Evolutionary conservation across 2,888 invertebrate species (phyloP).

Genomic region (Nomada fabriciana): DNA sequence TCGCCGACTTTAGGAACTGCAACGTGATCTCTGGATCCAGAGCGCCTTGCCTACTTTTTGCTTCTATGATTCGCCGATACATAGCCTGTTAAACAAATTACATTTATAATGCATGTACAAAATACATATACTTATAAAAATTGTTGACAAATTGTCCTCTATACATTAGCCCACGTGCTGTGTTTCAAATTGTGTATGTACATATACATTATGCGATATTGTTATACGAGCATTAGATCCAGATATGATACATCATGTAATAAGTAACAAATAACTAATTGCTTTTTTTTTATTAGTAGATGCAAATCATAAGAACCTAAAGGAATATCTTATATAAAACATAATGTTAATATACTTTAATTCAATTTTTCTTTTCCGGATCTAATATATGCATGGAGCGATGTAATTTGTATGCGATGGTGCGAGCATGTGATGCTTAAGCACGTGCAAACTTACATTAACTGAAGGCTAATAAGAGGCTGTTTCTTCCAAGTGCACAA

Average conservation of each 20-base stretch:
- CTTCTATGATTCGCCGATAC: constrained; percentile 93
- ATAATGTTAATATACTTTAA: neutral
- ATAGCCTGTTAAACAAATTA: constrained; percentile 87
- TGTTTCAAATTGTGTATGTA: constrained; percentile 15
- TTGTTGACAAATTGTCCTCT: neutral
- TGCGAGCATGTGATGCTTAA: constrained; percentile 66
- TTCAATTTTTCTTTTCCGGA: constrained; percentile 20
- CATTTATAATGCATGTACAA: neutral
- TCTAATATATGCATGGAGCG: constrained; percentile 34
- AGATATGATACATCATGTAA: neutral
- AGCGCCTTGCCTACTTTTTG: constrained; percentile 89
- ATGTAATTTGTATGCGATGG: constrained; percentile 30
- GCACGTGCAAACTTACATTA: constrained; percentile 75
- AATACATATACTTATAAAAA: too few relatives aligned
- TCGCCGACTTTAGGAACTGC: constrained; percentile 96
- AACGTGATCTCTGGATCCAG: constrained; percentile 96
- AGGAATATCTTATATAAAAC: neutral
- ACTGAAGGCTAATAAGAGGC: constrained; percentile 76
- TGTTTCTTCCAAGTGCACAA: constrained; percentile 81
- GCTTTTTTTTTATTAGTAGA: neutral
- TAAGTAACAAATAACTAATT: neutral
- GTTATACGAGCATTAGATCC: constrained; percentile 26
- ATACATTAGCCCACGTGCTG: constrained; percentile 1
- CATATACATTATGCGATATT: constrained; percentile 20
- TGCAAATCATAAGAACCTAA: neutral